Percentiles rank a stretch among this genome's conserved stretches.
These are phyloP conservation scores for Syrphus vitripennis DNA, from an alignment of 2,888 invertebrate genomes.

Conservation along the genomic window DNA sequence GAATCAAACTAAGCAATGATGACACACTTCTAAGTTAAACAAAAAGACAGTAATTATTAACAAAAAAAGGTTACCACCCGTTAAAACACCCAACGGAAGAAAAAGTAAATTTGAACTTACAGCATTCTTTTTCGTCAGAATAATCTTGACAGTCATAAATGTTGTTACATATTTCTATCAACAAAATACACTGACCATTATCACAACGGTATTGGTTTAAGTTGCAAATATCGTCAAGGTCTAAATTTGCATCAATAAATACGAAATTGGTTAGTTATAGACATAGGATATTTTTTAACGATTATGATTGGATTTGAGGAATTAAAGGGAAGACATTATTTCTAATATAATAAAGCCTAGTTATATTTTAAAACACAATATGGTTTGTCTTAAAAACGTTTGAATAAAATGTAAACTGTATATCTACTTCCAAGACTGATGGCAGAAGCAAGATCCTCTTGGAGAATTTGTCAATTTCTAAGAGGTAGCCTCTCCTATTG, in stretches of 20 bases:
- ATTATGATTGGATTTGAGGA: not conserved
- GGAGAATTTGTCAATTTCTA: no score
- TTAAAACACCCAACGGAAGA: constrained; percentile 6
- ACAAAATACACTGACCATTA: constrained; percentile 84
- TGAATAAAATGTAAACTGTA: no score
- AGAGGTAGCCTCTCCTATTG: no score
- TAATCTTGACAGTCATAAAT: constrained; percentile 87
- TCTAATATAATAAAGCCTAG: no score
- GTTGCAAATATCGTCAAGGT: constrained; percentile 78
- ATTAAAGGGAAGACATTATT: no score
- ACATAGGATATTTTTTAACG: not conserved
- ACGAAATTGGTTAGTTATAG: constrained; percentile 55
- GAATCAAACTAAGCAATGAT: constrained; percentile 6
- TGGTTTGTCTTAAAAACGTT: no score
- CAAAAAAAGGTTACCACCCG: constrained; percentile 12
- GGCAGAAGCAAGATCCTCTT: no score
- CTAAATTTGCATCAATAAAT: constrained; percentile 58
- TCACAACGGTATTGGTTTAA: constrained; percentile 85
- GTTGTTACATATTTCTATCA: constrained; percentile 84
- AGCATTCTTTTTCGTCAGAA: constrained; percentile 89
- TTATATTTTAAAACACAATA: no score
- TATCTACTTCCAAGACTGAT: no score
- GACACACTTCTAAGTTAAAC: not conserved
- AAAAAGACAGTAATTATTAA: not conserved
- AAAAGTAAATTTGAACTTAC: constrained; percentile 81